Base-by-base conservation (phyloP, 2,888 invertebrate genomes). In the Trilocha varians region DNA sequence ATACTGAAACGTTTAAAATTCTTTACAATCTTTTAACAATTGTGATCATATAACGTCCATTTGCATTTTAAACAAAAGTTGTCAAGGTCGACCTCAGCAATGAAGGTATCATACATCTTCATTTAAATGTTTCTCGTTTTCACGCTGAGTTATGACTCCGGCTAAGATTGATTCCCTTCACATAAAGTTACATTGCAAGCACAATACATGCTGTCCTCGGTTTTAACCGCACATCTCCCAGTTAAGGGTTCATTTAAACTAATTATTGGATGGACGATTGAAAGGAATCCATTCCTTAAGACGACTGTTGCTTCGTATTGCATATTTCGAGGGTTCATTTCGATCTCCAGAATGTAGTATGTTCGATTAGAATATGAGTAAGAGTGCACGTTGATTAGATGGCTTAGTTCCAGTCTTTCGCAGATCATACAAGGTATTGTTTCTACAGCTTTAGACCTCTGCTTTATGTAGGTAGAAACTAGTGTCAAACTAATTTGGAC, bases 221-320 rank as follows among this genome's bases (percentile, higher is more conserved):
- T 42, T 25, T 64, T 53, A 41, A 50, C 39, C 2, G 65, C 69
- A 48, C 77, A 78, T 16, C 50, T 56, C 2, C 76, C 74, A 45
- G 51, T 58, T 5, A 39, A 38, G 73, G 33, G 52, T 43, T 4
- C 49, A 18, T 14, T 46, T 44, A 75, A 65, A 3, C 62, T 61
- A 59, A 90, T 89, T 13, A 90, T 84, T 16, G 86, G 85, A 3
- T 87, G 87, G 15, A 88, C 65, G 36, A 90, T 57, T 44, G 70
- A 63, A 37, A 87, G 84, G 36, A 65, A 59, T 9, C 66, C 59
- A 3, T 56, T 65, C 36, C 66, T 53, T 44, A 80, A 73, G 16
- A 82, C 71, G 6, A 93, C 79, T 0, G 91, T 91, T 1, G 88
- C 88, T 70, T 93, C 93, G 54, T 90, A 93, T 25, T 87, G 71